Base-by-base conservation (phyloP, 2,888 invertebrate species). In the Pediacus dermestoides region DNA sequence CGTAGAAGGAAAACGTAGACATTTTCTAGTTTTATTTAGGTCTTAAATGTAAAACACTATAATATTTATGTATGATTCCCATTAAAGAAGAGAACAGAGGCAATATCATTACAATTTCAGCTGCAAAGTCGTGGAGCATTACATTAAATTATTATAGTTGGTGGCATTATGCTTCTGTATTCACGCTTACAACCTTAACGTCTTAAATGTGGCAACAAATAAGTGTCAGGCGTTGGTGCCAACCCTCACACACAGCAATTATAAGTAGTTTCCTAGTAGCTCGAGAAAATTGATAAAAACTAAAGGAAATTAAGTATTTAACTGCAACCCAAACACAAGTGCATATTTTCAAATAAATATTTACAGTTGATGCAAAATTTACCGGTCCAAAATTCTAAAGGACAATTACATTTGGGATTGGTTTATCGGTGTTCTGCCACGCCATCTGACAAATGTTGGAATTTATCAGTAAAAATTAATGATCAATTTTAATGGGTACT, bases 391-490 rank as follows among this genome's bases (percentile, higher is more conserved):
- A n/a, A n/a, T n/a, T n/a, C n/a, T n/a, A 18, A 18, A 18, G 21
- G n/a, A 18, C 21, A 18, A 18, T 18, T 18, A 18, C n/a, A 18
- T 18, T 18, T 18, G n/a, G n/a, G n/a, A 18, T 18, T n/a, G 21
- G 21, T 6, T 18, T 18, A 18, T 18, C 21, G 21, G 21, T 6
- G n/a, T 18, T 18, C 21, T 18, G 18, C 27, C 35, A 10, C 4
- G 36, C 44, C 41, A 33, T 35, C 38, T 42, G 44, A 45, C 44
- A 33, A 45, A 45, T 42, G 44, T 45, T 44, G 31, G 40, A 41
- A 40, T 37, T 39, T 43, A 43, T 43, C 46, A 39, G 42, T 36
- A 44, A 47, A 44, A 47, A 47, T 44, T 44, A 48, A 48, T 41
- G 44, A 42, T 45, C 48, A 35, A 42, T 44, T 48, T 41, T 43